phyloP scores from a whole-genome alignment of 2,888 invertebrate genomes.

The Fabriciana adippe region DNA sequence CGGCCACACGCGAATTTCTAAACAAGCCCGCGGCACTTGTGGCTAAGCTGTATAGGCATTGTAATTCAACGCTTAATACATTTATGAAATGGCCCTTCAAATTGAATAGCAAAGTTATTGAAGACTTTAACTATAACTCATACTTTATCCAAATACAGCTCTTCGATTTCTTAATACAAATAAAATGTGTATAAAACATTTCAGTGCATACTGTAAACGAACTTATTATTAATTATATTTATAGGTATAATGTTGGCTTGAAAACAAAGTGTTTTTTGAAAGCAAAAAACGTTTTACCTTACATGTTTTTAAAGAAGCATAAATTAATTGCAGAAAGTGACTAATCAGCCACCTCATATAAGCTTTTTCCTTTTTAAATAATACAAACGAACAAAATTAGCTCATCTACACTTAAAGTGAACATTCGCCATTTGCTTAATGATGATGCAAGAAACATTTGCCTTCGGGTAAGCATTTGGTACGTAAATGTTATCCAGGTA shows the following conservation, averaged over 20 bases:
- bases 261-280: too few species aligned
- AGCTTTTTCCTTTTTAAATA: conserved; percentile 23
- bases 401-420: conserved; percentile 34
- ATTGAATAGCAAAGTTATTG: conserved; percentile 38
- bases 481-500: conserved; percentile 24
- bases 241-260: too few species aligned
- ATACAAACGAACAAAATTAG: conserved; percentile 30
- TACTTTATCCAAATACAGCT: background rate
- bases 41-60: conserved; percentile 61
- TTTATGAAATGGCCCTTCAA: conserved; percentile 65
- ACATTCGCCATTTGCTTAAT: conserved; percentile 35
- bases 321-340: background rate
- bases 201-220: too few species aligned
- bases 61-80: conserved; percentile 51
- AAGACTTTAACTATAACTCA: conserved; percentile 2
- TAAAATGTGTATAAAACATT: background rate
- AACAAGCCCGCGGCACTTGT: conserved; percentile 56
- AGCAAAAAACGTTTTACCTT: too few species aligned
- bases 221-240: too few species aligned
- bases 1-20: conserved; percentile 61
- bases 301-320: background rate
- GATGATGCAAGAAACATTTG: conserved; percentile 34
- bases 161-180: conserved; percentile 4
- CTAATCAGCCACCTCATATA: conserved; percentile 14
- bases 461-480: conserved; percentile 30